Evolutionary conservation across 2,113 vertebrate genomes (phyloP).

Genomic region (Serilophus lunatus): DNA sequence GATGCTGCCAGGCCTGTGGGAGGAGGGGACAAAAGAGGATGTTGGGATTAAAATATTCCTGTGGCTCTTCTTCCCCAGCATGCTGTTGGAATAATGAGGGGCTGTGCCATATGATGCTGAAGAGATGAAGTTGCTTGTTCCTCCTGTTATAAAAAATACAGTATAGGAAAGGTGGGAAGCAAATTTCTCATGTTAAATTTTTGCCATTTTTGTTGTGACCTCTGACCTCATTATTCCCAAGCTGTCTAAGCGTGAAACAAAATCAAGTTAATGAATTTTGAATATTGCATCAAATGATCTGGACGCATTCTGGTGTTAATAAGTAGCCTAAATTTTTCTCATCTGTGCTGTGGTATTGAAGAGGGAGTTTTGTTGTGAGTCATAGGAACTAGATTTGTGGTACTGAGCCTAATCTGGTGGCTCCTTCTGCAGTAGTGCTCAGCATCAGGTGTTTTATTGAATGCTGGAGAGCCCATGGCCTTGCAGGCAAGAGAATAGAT

Average conservation of each 20-base stretch:
- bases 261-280: slow-evolving; percentile 59
- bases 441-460: not conserved
- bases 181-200: not conserved
- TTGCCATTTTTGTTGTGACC: not conserved
- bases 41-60: not conserved
- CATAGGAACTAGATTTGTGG: not conserved
- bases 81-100: fast-evolving
- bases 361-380: not conserved
- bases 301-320: slow-evolving; percentile 4
- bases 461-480: not conserved
- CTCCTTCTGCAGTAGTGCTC: not conserved
- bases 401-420: not conserved
- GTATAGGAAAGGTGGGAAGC: not conserved
- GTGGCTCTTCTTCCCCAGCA: not conserved
- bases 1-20: not conserved
- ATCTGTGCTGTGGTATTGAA: not conserved
- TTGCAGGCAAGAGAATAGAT: not conserved
- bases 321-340: slow-evolving; percentile 8
- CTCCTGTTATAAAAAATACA: not conserved
- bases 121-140: not conserved
- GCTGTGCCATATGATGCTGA: not conserved
- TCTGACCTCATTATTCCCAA: slow-evolving; percentile 26
- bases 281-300: not conserved
- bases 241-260: slow-evolving; percentile 22
- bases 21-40: not conserved